A percentile compares a stretch with the other conserved stretches of the same genome.
These are phyloP conservation scores for Microtus montanus DNA, from an alignment of 2,113 vertebrate species.

Conservation along the genomic window DNA sequence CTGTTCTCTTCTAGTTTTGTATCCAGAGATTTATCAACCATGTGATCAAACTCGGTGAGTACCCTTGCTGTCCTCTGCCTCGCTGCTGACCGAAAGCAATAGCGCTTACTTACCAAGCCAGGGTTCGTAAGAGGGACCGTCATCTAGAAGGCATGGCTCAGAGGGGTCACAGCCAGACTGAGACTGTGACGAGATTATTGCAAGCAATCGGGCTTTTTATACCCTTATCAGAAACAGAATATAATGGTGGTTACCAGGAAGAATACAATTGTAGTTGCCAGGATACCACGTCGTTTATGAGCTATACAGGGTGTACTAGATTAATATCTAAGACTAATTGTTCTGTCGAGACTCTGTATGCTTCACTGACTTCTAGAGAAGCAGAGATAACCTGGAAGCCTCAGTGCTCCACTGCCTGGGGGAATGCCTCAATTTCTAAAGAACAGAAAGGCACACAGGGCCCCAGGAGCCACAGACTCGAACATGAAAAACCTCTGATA, in stretches of 20 bases:
- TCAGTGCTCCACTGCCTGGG: neutral
- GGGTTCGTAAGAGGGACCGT: neutral
- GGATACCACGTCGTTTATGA: neutral
- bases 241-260: neutral
- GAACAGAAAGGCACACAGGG: neutral
- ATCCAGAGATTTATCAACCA: constrained; percentile 86
- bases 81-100: neutral
- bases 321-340: neutral
- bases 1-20: constrained; percentile 82
- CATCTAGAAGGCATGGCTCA: neutral
- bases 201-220: neutral
- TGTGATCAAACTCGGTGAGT: constrained; percentile 86
- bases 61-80: neutral
- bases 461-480: neutral
- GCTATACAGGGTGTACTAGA: neutral
- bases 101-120: neutral
- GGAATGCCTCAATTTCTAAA: neutral
- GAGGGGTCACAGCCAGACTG: neutral
- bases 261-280: neutral
- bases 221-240: neutral
- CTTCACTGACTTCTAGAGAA: neutral
- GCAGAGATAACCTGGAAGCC: neutral
- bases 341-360: neutral
- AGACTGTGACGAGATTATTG: neutral
- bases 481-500: neutral